phyloP scores from a whole-genome alignment of 2,113 vertebrate species.

The Paralichthys olivaceus region DNA sequence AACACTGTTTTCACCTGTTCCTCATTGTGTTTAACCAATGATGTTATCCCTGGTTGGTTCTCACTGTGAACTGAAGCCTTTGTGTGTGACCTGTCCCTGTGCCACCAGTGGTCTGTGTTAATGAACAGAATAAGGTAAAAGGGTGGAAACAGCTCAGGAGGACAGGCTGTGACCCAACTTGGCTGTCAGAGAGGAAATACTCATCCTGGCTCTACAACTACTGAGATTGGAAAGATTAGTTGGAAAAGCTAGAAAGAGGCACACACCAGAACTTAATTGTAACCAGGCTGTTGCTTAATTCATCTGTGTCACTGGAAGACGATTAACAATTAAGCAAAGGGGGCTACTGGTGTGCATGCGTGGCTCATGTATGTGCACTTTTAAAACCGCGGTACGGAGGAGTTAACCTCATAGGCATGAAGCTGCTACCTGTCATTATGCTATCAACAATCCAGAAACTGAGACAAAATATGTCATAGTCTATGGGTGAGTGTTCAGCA shows the following conservation, averaged over 20 bases:
- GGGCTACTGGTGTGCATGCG: slow-evolving; percentile 42
- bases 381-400: slow-evolving; percentile 26
- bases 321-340: slow-evolving; percentile 63
- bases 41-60: neutral
- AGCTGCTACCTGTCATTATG: slow-evolving; percentile 66
- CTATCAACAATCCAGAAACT: slow-evolving; percentile 58
- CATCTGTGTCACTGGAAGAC: slow-evolving; percentile 57
- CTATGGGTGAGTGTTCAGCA: no score
- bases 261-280: slow-evolving; percentile 51
- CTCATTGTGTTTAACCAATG: neutral
- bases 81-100: neutral
- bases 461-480: slow-evolving; percentile 15
- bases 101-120: neutral
- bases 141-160: no score
- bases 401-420: slow-evolving; percentile 39
- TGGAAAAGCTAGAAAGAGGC: neutral
- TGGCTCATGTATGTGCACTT: slow-evolving; percentile 28
- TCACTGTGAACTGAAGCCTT: neutral
- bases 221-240: neutral
- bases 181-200: neutral
- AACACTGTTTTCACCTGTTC: neutral
- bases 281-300: slow-evolving; percentile 54
- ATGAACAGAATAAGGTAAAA: neutral
- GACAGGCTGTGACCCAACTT: neutral
- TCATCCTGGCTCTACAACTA: neutral